Percentiles rank a stretch among this genome's conserved stretches.
Evolutionary conservation across 2,797 vertebrate genomes (phyloP).

Genomic region (Xiphorhynchus erythropygius): DNA sequence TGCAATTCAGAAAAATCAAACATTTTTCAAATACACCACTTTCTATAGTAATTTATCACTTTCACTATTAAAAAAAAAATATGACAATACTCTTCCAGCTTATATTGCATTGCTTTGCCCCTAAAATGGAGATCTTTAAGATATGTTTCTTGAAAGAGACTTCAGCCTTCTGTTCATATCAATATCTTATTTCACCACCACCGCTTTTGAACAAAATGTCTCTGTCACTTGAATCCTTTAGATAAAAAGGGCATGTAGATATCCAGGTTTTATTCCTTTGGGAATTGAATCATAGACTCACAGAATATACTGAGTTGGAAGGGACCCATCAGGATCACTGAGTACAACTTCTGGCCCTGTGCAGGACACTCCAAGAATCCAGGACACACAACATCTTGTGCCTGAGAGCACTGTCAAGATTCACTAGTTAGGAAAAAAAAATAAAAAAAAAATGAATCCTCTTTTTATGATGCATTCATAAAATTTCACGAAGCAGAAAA

Average conservation of each 20-base stretch:
- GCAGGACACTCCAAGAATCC: not conserved
- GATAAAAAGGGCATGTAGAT: not conserved
- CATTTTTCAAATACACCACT: not conserved
- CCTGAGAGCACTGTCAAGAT: not conserved
- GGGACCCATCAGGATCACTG: accelerated
- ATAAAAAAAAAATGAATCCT: not conserved
- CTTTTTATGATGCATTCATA: not conserved
- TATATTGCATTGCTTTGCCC: not conserved
- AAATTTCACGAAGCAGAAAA: not conserved
- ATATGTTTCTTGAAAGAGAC: not conserved
- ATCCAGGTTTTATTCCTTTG: not conserved
- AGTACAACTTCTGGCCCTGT: not conserved
- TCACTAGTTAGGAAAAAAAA: not conserved
- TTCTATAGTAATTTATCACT: not conserved
- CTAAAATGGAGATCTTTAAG: not conserved
- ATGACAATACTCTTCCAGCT: not conserved
- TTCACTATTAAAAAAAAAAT: not conserved
- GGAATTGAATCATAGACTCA: not conserved
- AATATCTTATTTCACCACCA: not conserved
- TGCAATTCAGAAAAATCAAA: not conserved
- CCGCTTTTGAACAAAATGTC: not conserved
- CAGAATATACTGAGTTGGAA: not conserved
- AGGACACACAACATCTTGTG: accelerated
- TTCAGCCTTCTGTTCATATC: not conserved
- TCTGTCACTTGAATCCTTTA: not conserved